Base-by-base conservation (phyloP, 2,797 vertebrate species). In the Phoeniculus purpureus region DNA sequence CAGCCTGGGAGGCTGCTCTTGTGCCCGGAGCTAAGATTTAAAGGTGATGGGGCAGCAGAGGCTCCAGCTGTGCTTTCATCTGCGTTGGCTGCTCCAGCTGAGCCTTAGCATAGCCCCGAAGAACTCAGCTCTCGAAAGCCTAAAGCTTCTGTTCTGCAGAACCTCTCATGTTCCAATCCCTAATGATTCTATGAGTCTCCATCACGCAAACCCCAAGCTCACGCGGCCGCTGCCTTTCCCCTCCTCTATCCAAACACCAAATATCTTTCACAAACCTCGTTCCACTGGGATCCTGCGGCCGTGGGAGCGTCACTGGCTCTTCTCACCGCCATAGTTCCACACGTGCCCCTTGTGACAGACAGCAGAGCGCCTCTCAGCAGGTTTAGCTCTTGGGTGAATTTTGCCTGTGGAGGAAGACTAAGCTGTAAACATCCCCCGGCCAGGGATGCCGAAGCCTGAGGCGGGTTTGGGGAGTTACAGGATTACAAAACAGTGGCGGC, bases 401-500 rank as follows among this genome's bases (percentile, higher is more conserved):
- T 45, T 85, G 78, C 72, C 86, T 84, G 1, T 7, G 1, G 18
- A 62, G 74, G 75, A 51, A 71, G 51, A 80, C 70, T 29, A 45
- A 86, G 45, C 52, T 84, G 55, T 58, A 62, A 90, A 80, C 93
- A 89, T 18, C 75, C 23, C 78, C 51, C 4, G 3, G 27, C 7
- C 14, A 19, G 40, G 19, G 25, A 75, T 16, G 8, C 59, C 59
- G 61, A 48, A 79, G 75, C 40, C 47, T 59, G 70, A 85, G 51
- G n/a, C 0, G 37, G 59, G 34, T 62, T 78, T 51, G 55, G 87
- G 68, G 62, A 85, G 61, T 66, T 79, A 43, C 47, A 50, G 48
- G 12, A 40, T 86, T 71, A 81, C 66, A 86, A 87, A 94, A 83
- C 7, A 78, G 81, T 62, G 93, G 48, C 85, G 52, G 50, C n/a